phyloP scores from a whole-genome alignment of 2,797 vertebrate genomes.

The Phalanger gymnotis region DNA sequence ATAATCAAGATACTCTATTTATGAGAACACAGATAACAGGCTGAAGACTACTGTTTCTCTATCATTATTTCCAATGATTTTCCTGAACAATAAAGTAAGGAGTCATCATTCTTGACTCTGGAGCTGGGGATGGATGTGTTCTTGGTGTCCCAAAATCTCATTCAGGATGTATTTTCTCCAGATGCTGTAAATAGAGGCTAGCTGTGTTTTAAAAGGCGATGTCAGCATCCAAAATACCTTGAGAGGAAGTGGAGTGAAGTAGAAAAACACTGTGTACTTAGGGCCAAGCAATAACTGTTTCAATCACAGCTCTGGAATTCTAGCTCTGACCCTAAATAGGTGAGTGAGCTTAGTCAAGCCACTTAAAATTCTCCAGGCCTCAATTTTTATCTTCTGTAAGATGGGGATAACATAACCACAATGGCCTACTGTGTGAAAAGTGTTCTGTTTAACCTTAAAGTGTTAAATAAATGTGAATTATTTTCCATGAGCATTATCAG shows the following conservation, averaged over 20 bases:
- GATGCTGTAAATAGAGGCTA: not conserved
- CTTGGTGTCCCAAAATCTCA: not conserved
- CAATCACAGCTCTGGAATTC: not conserved
- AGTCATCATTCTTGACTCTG: not conserved
- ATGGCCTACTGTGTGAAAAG: not conserved
- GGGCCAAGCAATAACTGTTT: not conserved
- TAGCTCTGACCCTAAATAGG: not conserved
- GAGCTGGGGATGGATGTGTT: not conserved
- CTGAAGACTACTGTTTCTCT: not conserved
- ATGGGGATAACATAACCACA: not conserved
- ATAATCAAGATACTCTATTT: not conserved
- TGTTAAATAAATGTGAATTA: not conserved
- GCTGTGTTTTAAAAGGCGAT: not conserved
- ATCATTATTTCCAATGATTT: not conserved
- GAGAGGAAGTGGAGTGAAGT: not conserved
- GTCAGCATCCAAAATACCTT: too few species aligned
- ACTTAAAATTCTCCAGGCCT: not conserved
- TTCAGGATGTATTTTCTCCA: not conserved
- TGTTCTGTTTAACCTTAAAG: not conserved
- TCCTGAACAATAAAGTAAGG: not conserved
- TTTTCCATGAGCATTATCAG: not conserved
- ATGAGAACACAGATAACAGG: not conserved
- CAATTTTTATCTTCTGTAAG: not conserved
- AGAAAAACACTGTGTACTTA: not conserved
- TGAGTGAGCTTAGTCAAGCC: not conserved